phyloP scores from a whole-genome alignment of 2,797 vertebrate genomes.

The Simalia tracyae region DNA sequence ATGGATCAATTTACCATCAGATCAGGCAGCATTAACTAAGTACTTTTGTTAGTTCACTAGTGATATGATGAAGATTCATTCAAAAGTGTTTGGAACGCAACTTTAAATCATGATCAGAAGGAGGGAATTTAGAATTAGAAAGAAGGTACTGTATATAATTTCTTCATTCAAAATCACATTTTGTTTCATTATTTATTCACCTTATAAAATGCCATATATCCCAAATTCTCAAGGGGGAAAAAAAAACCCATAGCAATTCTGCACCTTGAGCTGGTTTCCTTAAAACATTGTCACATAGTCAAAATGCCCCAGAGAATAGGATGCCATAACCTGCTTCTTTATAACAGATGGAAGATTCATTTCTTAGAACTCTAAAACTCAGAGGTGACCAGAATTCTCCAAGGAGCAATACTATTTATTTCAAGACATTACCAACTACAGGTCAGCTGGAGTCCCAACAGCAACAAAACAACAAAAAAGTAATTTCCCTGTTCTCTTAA shows the following conservation, averaged over 20 bases:
- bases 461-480: slow-evolving; percentile 36
- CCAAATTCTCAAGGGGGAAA: not conserved
- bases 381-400: slow-evolving; percentile 55
- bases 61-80: not conserved
- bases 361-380: slow-evolving; percentile 48
- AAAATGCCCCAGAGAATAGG: slow-evolving; percentile 50
- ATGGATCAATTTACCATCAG: not conserved
- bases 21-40: not conserved
- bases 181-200: not conserved
- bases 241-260: not conserved
- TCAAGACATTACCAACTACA: slow-evolving; percentile 47
- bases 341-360: slow-evolving; percentile 54
- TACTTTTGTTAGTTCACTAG: not conserved
- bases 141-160: not conserved
- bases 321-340: slow-evolving; percentile 25
- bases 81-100: not conserved
- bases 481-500: slow-evolving; percentile 47
- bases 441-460: slow-evolving; percentile 52
- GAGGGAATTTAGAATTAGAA: not conserved
- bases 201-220: not conserved
- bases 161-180: not conserved
- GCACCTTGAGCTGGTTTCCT: slow-evolving; percentile 56
- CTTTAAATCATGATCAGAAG: not conserved
- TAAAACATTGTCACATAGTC: slow-evolving; percentile 60
- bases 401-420: slow-evolving; percentile 52